Percentiles rank a stretch among this genome's conserved stretches.
Evolutionary conservation across 1,140 invertebrate genomes (phyloP).

Genomic region (Grapholita molesta): DNA sequence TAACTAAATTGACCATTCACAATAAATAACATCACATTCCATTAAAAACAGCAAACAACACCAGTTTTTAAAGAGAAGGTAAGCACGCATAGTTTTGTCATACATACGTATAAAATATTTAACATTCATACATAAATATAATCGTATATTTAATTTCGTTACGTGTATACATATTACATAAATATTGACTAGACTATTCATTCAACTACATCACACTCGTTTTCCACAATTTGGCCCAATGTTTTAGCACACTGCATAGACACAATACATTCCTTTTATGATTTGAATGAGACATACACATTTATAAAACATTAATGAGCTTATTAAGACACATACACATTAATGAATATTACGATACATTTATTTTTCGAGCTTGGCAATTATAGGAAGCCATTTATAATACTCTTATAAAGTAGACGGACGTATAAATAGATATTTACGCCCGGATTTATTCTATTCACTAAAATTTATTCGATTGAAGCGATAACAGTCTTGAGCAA

Average conservation of each 20-base stretch:
- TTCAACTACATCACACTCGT: not conserved
- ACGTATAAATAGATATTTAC: no score
- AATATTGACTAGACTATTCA: not conserved
- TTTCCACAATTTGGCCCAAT: slow-evolving; percentile 9
- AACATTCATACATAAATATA: not conserved
- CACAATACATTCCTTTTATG: not conserved
- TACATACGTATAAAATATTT: not conserved
- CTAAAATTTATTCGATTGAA: no score
- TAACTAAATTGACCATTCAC: not conserved
- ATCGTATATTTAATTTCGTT: not conserved
- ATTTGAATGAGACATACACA: no score
- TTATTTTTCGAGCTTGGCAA: no score
- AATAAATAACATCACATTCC: not conserved
- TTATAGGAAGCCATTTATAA: no score
- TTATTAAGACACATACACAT: no score
- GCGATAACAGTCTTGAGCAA: no score
- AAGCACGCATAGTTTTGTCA: not conserved
- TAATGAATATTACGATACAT: no score
- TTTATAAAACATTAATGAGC: no score
- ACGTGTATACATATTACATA: not conserved
- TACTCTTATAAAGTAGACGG: no score
- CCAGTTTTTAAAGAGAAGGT: not conserved
- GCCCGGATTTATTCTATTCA: no score
- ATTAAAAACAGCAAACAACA: not conserved
- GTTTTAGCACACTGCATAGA: not conserved